These are phyloP conservation scores for Lasaia peninsularis DNA, from an alignment of 1,140 invertebrate genomes.

Conservation along the genomic window DNA sequence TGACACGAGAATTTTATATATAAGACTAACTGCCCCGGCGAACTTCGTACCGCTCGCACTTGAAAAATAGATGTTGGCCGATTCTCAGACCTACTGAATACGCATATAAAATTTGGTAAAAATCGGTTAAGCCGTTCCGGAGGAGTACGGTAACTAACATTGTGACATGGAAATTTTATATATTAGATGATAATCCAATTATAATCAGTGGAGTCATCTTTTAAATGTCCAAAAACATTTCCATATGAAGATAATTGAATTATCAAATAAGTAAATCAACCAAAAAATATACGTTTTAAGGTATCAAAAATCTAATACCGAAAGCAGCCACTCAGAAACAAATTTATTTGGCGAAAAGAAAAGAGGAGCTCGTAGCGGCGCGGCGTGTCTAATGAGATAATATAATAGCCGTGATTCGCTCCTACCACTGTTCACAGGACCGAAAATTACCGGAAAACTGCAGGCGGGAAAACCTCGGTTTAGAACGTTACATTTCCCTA, in stretches of 20 bases:
- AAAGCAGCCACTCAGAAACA: conserved; percentile 58
- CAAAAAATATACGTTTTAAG: conserved; percentile 16
- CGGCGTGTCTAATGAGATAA: conserved; percentile 74
- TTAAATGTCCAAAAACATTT: background rate
- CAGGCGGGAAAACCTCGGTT: conserved; percentile 45
- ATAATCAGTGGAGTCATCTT: no score
- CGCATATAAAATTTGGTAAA: no score
- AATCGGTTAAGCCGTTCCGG: no score
- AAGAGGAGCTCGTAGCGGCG: conserved; percentile 48
- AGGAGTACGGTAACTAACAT: no score
- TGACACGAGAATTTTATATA: no score
- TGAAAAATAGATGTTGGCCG: no score
- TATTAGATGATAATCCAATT: no score
- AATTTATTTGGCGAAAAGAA: conserved; percentile 71
- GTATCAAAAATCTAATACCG: conserved; percentile 50
- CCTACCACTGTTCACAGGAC: conserved; percentile 55
- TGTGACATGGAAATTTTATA: no score
- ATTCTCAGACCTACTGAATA: no score
- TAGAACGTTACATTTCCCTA: conserved; percentile 45
- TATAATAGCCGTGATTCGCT: conserved; percentile 72
- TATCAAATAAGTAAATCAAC: conserved; percentile 7
- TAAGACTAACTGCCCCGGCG: no score
- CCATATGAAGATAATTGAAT: conserved; percentile 7
- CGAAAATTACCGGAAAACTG: conserved; percentile 73
- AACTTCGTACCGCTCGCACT: no score